A percentile compares a stretch with the other conserved stretches of the same genome.
Conservation (phyloP, 2,113 vertebrate genomes). For the Phalacrocorax brasilianus region DNA sequence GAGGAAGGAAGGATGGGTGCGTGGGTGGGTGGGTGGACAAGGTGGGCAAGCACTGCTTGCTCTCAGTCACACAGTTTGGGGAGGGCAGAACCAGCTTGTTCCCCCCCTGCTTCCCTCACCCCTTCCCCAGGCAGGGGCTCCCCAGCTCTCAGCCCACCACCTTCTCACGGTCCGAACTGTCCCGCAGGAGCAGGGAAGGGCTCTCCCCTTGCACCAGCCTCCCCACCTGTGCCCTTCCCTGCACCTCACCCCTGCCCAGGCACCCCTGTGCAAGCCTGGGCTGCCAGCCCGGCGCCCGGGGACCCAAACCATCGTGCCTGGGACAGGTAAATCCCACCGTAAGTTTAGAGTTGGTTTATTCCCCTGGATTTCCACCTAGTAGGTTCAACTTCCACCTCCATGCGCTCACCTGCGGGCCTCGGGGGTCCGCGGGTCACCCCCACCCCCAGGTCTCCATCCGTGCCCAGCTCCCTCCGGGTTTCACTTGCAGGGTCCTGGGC, state of each 20-base stretch:
- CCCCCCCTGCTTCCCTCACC: not conserved
- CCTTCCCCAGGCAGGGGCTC: not conserved
- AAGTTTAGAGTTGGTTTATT: not conserved
- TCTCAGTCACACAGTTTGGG: not conserved
- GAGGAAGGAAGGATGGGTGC: too few species aligned
- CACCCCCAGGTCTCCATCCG: rapidly evolving
- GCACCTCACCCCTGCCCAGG: not conserved
- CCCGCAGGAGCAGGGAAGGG: too few species aligned
- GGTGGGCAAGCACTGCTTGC: not conserved
- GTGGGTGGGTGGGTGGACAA: not conserved
- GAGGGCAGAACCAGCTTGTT: not conserved
- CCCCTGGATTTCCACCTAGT: not conserved
- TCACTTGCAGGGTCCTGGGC: not conserved
- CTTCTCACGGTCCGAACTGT: not conserved
- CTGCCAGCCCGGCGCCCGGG: not conserved
- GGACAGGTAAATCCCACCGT: not conserved
- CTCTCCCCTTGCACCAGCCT: not conserved
- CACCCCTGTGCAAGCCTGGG: not conserved
- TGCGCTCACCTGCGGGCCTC: rapidly evolving
- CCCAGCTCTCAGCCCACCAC: not conserved
- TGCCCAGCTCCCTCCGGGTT: not conserved
- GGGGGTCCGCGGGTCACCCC: not conserved
- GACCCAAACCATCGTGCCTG: not conserved
- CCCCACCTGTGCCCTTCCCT: not conserved
- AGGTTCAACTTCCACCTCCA: not conserved